Conservation (phyloP, 2,113 vertebrate species). For the Nesogale talazaci region DNA sequence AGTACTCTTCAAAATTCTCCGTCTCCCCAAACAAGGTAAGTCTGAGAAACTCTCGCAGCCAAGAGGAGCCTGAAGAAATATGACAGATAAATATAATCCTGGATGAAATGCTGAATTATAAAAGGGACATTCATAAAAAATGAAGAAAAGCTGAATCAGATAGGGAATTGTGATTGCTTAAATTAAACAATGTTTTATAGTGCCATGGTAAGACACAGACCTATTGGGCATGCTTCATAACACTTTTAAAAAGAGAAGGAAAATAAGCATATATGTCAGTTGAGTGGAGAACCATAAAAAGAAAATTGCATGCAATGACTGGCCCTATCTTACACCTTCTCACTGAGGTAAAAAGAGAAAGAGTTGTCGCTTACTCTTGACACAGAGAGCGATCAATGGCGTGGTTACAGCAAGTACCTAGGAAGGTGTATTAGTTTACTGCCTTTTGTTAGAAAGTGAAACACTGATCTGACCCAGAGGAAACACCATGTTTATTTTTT, state of each 20-base stretch:
- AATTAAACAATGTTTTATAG: too few species aligned
- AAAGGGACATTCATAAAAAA: not conserved
- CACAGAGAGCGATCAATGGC: not conserved
- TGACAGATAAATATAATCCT: not conserved
- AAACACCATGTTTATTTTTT: not conserved
- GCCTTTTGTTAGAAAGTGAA: not conserved
- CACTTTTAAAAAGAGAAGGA: not conserved
- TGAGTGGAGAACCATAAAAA: not conserved
- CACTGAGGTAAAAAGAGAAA: conserved; percentile 30
- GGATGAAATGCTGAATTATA: not conserved
- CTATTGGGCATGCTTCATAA: not conserved
- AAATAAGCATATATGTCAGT: not conserved
- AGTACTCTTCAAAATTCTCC: not conserved
- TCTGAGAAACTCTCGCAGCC: not conserved
- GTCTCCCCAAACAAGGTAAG: not conserved
- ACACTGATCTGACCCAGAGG: not conserved
- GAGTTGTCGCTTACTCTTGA: not conserved
- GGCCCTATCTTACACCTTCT: not conserved
- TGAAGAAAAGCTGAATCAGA: not conserved
- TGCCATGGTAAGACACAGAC: not conserved
- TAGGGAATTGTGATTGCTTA: too few species aligned
- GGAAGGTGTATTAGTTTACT: not conserved
- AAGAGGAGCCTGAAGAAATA: not conserved
- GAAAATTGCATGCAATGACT: not conserved
- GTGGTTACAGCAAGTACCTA: not conserved